Percentiles rank a stretch among this genome's conserved stretches.
phyloP scores from a whole-genome alignment of 2,113 vertebrate genomes.

The Scopus umbretta region DNA sequence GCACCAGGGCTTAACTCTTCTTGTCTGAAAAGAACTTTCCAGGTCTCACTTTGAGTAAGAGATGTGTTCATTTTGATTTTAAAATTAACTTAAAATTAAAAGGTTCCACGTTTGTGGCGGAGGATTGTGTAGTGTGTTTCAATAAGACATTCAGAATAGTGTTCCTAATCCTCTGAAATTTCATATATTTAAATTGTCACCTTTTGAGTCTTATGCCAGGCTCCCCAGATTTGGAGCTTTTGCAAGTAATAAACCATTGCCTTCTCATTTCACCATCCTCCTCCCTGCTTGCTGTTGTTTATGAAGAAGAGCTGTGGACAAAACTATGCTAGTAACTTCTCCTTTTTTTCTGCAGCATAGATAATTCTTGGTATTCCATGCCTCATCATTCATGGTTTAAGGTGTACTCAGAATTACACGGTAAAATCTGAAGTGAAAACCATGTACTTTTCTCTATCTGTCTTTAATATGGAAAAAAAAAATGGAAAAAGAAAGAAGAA shows the following conservation, averaged over 20 bases:
- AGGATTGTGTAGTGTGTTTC: slow-evolving; percentile 18
- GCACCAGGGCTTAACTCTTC: background rate
- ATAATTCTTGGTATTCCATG: slow-evolving; percentile 14
- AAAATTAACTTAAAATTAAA: slow-evolving; percentile 60
- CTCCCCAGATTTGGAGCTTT: background rate
- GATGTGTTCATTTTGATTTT: slow-evolving; percentile 37
- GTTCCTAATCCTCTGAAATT: background rate
- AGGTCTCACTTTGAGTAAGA: slow-evolving; percentile 36
- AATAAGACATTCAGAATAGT: slow-evolving; percentile 12
- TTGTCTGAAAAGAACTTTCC: background rate
- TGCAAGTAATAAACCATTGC: background rate
- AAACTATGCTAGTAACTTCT: background rate
- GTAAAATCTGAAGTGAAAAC: slow-evolving; percentile 47
- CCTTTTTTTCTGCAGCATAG: background rate
- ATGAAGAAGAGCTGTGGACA: background rate
- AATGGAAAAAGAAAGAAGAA: background rate
- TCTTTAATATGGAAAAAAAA: background rate
- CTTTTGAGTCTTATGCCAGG: background rate
- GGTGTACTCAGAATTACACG: background rate
- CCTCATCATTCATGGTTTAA: slow-evolving; percentile 6
- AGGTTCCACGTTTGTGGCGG: slow-evolving; percentile 1
- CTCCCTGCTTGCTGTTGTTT: background rate
- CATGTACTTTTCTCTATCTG: background rate
- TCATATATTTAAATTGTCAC: slow-evolving; percentile 28
- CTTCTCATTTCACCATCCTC: background rate